Evolutionary conservation across 2,797 vertebrate genomes (phyloP), one percentile per base, ranked within the genome.

Genomic region (Notolabrus celidotus): DNA sequence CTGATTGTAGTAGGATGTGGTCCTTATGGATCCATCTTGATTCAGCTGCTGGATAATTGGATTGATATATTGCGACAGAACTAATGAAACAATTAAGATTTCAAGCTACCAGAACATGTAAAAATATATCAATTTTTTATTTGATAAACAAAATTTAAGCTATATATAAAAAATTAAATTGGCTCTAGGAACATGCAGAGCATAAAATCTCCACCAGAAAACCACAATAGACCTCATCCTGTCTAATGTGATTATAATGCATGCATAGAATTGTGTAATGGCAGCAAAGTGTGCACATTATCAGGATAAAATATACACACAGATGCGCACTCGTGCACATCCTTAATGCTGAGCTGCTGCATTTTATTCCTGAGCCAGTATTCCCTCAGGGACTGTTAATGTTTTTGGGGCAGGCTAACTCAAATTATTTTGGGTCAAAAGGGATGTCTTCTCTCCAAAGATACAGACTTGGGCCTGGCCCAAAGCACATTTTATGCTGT

Each of bases 391-490:
- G 65, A 43, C 58, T 53, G 58, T 73, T 84, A 79, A 87, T 82
- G 77, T 81, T 90, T 85, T 82, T 62, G 68, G 74, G 78, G 71
- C 79, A 86, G 71, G 51, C 74, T 45, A 83, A 85, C 77, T 77
- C 67, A 85, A 86, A 82, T 82, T 63, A 80, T 89, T 83, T 80
- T 80, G 70, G 85, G 82, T 89, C 82, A 88, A 85, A 86, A 58
- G 67, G 61, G 72, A 86, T 70, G 66, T 77, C 39, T 80, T 33
- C 43, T 70, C 66, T 82, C 64, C 67, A 82, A 72, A 87, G 61
- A 80, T 47, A 57, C 31, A 71, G 38, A 74, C 63, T 70, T 38
- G 66, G 63, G 69, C 15, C 38, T 38, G 33, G 69, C 83, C 71
- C 62, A 72, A 67, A 84, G 86, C 68, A 19, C 6, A 73, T 83